phyloP scores from a whole-genome alignment of 2,888 invertebrate species.

The Eulithis prunata region DNA sequence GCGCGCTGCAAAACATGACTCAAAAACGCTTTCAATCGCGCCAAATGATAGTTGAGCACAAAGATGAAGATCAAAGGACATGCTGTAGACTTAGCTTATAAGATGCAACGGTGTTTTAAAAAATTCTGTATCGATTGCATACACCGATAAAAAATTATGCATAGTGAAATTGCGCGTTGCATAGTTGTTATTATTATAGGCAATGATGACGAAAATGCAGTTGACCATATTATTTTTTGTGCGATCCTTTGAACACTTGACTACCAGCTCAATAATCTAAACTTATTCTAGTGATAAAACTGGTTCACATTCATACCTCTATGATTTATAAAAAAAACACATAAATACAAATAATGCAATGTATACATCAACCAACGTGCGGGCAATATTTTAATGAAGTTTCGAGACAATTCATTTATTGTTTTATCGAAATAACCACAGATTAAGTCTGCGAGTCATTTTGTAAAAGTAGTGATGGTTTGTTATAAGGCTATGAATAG shows the following conservation, averaged over 20 bases:
- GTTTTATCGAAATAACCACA: no score
- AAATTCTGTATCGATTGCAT: no score
- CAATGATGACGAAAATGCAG: background rate
- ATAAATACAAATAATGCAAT: slow-evolving; percentile 8
- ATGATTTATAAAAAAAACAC: slow-evolving; percentile 5
- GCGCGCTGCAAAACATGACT: no score
- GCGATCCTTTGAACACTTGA: slow-evolving; percentile 6
- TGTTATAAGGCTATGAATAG: no score
- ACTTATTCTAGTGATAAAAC: slow-evolving; percentile 5
- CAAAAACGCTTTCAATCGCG: no score
- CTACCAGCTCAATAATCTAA: slow-evolving; percentile 14
- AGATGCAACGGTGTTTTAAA: no score
- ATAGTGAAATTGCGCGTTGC: background rate
- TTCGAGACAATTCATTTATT: background rate
- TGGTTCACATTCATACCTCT: slow-evolving; percentile 1
- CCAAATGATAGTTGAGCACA: no score
- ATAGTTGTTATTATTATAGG: background rate
- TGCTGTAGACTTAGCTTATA: no score
- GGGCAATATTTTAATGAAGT: slow-evolving; percentile 13
- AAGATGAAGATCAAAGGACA: no score
- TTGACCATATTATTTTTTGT: slow-evolving; percentile 1
- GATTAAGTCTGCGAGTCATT: no score
- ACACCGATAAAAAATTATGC: no score
- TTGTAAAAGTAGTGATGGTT: no score
- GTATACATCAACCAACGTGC: slow-evolving; percentile 4